Evolutionary conservation across 2,797 vertebrate species (phyloP), one percentile per base, ranked within the genome.

Genomic region (Diglossa cyanea): DNA sequence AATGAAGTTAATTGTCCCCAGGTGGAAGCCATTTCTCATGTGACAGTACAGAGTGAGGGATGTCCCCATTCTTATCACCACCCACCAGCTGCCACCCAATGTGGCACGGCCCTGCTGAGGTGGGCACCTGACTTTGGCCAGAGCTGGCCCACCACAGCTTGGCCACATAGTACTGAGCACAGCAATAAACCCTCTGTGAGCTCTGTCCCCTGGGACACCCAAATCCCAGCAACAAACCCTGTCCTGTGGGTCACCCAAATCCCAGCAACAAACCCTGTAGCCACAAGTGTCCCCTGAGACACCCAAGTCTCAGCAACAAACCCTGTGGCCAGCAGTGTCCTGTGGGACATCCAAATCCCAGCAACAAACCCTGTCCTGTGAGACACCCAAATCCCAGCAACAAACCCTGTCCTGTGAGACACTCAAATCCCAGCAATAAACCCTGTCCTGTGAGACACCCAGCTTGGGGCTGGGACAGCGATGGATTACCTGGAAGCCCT

Each of bases 111-210:
- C 20, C 21, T 8, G 35, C 57, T 47, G 55, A 45, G 54, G 15
- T 7, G 21, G 17, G 10, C 3, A 16, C 28, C n/a, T 8, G 37
- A 12, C 23, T 13, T 28, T 25, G 54, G 17, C 30, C 68, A 24
- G 66, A 50, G 45, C 13, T 62, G 53, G 26, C 50, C 50, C 11
- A 5, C 4, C 55, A 45, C 48, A 31, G 48, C 57, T 48, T 42
- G 50, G 30, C 9, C 10, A 2, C 16, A 35, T 44, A 0, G 0
- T 51, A 35, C 23, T 11, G 17, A 7, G 9, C 24, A 7, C 13
- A 48, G 58, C 18, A 48, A 42, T 10, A 66, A 44, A 57, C 14
- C 14, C 17, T 50, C 10, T 17, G 23, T 19, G 8, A 70, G 44
- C 15, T 9, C 14, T 28, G 37, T 62, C 73, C 73, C 9, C 13